Evolutionary conservation across 2,113 vertebrate species (phyloP).

Genomic region (Aythya baeri): DNA sequence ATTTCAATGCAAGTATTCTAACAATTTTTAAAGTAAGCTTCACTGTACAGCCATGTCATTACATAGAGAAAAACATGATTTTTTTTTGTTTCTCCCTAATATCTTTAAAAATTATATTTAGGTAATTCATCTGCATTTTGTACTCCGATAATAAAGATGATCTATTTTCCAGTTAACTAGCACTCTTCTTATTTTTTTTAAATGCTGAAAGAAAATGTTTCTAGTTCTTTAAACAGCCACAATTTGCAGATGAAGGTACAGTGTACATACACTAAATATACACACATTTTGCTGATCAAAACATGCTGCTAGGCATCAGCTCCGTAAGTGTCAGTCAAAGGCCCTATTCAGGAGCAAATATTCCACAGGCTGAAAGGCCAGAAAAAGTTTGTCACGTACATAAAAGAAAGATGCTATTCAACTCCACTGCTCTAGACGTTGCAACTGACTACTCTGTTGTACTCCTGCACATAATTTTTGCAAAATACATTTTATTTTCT

Average conservation of each 20-base stretch:
- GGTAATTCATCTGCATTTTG: not conserved
- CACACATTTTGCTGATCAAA: not conserved
- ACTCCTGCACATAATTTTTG: not conserved
- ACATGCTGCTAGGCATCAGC: not conserved
- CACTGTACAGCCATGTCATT: not conserved
- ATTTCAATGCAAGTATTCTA: not conserved
- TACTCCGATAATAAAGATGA: not conserved
- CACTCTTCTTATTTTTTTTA: not conserved
- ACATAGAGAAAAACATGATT: not conserved
- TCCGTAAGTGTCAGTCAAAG: not conserved
- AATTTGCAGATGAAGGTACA: not conserved
- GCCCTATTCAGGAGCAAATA: not conserved
- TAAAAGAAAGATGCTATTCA: not conserved
- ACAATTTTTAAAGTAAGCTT: not conserved
- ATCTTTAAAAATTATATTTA: not conserved
- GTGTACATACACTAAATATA: accelerated
- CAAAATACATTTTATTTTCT: not conserved
- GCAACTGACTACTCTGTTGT: accelerated
- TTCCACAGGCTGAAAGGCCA: not conserved
- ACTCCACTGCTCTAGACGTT: not conserved
- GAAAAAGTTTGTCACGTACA: not conserved
- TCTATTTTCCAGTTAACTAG: not conserved
- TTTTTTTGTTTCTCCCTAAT: no score
- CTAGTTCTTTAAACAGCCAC: not conserved
- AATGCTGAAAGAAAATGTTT: not conserved